These are phyloP conservation scores for Knipowitschia caucasica DNA, from an alignment of 2,797 vertebrate species.

Conservation along the genomic window DNA sequence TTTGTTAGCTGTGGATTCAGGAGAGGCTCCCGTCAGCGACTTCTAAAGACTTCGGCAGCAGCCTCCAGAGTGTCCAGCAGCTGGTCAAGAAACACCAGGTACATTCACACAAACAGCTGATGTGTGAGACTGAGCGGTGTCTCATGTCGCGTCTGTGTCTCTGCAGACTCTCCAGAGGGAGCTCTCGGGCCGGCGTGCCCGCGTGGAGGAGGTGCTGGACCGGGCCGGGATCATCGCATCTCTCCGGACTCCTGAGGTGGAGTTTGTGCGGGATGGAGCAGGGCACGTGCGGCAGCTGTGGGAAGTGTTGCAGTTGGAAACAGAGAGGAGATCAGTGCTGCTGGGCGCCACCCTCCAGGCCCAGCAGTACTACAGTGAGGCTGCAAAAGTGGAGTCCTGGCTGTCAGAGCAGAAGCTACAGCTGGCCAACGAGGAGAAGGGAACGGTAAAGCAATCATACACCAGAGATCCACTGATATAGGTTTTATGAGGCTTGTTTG, in stretches of 20 bases:
- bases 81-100: conserved; percentile 93
- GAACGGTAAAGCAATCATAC: conserved; percentile 71
- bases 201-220: conserved; percentile 82
- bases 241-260: conserved; percentile 77
- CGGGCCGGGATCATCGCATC: conserved; percentile 79
- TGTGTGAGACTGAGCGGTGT: not conserved
- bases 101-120: conserved; percentile 1
- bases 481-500: too few relatives aligned
- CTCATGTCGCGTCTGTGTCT: conserved; percentile 14
- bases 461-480: too few relatives aligned
- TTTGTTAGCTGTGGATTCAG: conserved; percentile 86
- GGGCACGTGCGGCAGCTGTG: conserved; percentile 80
- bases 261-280: conserved; percentile 80
- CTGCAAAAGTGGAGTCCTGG: conserved; percentile 89
- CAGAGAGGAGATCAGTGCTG: conserved; percentile 78
- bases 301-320: conserved; percentile 82
- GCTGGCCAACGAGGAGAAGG: conserved; percentile 89
- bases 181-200: conserved; percentile 84
- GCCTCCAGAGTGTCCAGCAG: conserved; percentile 86
- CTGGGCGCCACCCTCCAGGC: conserved; percentile 80
- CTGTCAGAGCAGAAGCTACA: conserved; percentile 91
- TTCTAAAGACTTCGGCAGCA: conserved; percentile 88
- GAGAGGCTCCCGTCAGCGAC: conserved; percentile 85
- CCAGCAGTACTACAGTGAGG: conserved; percentile 89
- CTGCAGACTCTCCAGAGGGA: conserved; percentile 88